Base-by-base conservation (phyloP, 2,797 vertebrate species). In the Neosilurus mollespiculum region DNA sequence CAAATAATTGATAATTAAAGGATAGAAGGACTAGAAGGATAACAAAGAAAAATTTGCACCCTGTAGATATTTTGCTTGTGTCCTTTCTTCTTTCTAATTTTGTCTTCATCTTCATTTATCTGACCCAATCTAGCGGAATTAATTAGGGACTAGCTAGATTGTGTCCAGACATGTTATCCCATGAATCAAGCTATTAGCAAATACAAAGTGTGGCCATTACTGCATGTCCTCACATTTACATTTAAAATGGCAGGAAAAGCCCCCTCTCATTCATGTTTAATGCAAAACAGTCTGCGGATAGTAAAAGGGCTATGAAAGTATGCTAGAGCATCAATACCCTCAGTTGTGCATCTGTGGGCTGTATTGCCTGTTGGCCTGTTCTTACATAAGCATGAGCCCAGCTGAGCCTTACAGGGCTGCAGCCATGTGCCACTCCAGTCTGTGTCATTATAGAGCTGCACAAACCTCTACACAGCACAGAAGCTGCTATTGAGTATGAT, bases 391-490 rank as follows among this genome's bases (percentile, higher is more conserved):
- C 1, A 85, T n/a, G 7, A 85, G 77, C 85, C 90, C 87, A 84
- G 67, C 86, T 89, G 84, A 90, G 86, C 4, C 87, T 91, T 82
- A 85, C 88, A 88, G 89, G 87, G 84, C 84, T 30, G 62, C 58
- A 51, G 72, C 80, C 80, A 59, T 86, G 88, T 81, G 56, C 69
- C 30, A 37, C 80, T 51, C 15, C 83, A 75, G 78, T 84, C 84
- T 58, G 73, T 84, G 80, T 76, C 79, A 84, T 78, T 73, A 66
- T 78, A 87, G 86, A 87, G 81, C 83, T 82, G 51, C 79, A 58
- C 72, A 65, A 61, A 62, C 30, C 43, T 77, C 20, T 43, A 61
- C 56, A 78, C 69, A 86, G 70, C 85, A 88, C 88, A 88, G 75
- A 86, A 75, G 53, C 65, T 81, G 14, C 87, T 65, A 83, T 82